Conservation (phyloP, 2,888 invertebrate genomes). For the Camptogramma bilineatum region DNA sequence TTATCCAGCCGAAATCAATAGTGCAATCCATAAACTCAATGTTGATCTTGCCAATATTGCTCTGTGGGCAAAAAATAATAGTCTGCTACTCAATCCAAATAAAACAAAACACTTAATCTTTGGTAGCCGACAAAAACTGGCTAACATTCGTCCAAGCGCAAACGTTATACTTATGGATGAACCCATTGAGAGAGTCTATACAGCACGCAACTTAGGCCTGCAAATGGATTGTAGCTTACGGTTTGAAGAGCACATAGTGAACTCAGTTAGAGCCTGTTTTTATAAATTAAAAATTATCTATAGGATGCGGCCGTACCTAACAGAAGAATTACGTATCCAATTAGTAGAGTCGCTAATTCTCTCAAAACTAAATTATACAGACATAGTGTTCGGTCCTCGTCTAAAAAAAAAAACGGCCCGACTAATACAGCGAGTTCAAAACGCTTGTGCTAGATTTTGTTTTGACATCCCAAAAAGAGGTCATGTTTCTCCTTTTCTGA, state of each 20-base stretch:
- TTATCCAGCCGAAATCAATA: slow-evolving; percentile 4
- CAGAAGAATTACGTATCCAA: neutral
- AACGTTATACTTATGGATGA: neutral
- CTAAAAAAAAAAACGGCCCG: neutral
- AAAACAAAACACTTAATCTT: neutral
- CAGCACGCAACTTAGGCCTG: neutral
- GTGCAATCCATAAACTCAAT: neutral
- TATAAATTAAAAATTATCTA: neutral
- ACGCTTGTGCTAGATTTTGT: neutral
- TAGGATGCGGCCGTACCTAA: neutral
- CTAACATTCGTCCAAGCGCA: neutral
- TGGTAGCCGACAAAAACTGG: neutral
- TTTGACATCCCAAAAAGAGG: neutral
- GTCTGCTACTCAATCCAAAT: neutral
- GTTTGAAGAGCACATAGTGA: neutral
- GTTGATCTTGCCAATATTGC: neutral
- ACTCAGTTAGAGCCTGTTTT: neutral
- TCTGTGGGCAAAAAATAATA: neutral
- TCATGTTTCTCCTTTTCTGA: neutral
- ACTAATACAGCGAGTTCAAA: too few species aligned
- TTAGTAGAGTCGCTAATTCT: neutral
- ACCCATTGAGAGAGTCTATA: neutral
- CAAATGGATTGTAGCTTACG: neutral
- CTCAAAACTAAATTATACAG: neutral
- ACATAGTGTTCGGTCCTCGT: neutral